Percentiles rank a stretch among this genome's conserved stretches.
Evolutionary conservation across 2,113 vertebrate genomes (phyloP).

Genomic region (Phaetusa simplex): DNA sequence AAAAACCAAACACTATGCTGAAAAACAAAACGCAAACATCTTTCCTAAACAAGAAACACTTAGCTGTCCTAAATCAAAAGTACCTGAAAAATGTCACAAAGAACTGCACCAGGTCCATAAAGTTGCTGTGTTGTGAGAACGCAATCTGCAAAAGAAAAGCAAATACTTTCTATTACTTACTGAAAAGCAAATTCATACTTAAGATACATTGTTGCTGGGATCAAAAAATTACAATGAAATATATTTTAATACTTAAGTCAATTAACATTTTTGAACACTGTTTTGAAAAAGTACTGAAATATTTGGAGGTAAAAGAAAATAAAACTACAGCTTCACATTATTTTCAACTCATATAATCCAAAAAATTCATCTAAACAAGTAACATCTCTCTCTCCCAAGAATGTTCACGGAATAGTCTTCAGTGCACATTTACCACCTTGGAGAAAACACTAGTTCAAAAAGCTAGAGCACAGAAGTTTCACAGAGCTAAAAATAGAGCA

Average conservation of each 20-base stretch:
- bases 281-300: neutral
- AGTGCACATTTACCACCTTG: neutral
- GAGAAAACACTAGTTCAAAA: neutral
- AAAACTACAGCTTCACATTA: neutral
- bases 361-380: neutral
- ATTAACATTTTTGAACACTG: neutral
- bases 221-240: neutral
- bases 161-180: slow-evolving; percentile 39
- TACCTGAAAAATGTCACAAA: slow-evolving; percentile 99
- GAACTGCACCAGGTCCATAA: slow-evolving; percentile 99
- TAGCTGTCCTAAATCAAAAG: neutral
- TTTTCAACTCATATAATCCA: neutral
- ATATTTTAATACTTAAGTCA: neutral
- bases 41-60: neutral
- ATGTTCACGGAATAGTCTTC: neutral
- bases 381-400: neutral
- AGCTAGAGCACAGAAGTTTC: neutral
- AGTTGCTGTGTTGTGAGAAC: slow-evolving; percentile 99
- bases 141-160: slow-evolving; percentile 86
- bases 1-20: neutral
- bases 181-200: neutral
- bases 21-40: neutral
- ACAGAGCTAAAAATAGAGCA: neutral
- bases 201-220: neutral
- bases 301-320: neutral